Evolutionary conservation across 2,797 vertebrate genomes (phyloP).

Genomic region (Naso thynnoides): DNA sequence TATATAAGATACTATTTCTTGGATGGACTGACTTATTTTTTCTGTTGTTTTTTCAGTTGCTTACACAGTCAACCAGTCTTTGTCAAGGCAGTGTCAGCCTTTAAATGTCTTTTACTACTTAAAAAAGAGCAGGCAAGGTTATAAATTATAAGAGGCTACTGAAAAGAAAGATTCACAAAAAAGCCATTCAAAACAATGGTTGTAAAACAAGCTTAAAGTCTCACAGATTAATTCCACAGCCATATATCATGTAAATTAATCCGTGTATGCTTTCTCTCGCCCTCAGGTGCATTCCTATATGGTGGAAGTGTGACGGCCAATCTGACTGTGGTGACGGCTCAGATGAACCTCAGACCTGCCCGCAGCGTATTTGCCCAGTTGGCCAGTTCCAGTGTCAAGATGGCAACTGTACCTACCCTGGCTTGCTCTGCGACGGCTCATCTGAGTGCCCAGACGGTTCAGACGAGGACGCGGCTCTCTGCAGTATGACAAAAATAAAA

Average conservation of each 20-base stretch:
- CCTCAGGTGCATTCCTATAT: slow-evolving; percentile 80
- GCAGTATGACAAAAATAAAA: slow-evolving; percentile 66
- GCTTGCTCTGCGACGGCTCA: slow-evolving; percentile 75
- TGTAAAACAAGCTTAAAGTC: too few species aligned
- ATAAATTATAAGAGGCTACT: too few species aligned
- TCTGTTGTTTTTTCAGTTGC: too few species aligned
- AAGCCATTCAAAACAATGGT: too few species aligned
- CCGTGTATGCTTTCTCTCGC: not conserved
- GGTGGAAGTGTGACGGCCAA: slow-evolving; percentile 85
- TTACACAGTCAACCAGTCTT: too few species aligned
- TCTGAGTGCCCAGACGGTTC: slow-evolving; percentile 77
- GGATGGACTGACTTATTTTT: too few species aligned
- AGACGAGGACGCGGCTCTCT: slow-evolving; percentile 82
- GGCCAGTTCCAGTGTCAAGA: slow-evolving; percentile 83
- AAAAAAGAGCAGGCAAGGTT: too few species aligned
- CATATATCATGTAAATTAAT: not conserved
- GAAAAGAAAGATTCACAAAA: too few species aligned
- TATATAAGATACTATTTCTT: too few species aligned
- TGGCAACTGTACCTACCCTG: slow-evolving; percentile 76
- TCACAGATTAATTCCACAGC: not conserved
- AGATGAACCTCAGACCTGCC: slow-evolving; percentile 82
- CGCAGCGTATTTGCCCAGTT: slow-evolving; percentile 69
- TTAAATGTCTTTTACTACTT: too few species aligned
- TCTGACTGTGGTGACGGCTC: slow-evolving; percentile 83
- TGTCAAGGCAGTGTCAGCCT: too few species aligned